These are phyloP conservation scores for Ciconia nigra DNA, from an alignment of 2,797 vertebrate species.

Conservation along the genomic window DNA sequence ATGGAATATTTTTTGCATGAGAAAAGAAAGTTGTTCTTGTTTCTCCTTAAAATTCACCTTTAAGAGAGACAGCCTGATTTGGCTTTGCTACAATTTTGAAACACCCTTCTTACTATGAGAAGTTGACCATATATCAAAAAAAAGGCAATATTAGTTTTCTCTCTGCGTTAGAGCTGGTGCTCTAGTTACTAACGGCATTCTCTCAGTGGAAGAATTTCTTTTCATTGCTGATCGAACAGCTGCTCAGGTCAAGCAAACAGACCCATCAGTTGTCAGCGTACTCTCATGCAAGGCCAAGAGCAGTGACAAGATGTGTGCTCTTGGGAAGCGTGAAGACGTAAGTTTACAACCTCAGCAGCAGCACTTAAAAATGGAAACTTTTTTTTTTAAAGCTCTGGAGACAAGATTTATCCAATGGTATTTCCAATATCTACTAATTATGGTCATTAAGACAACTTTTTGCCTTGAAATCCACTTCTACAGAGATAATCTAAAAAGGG, in stretches of 20 bases:
- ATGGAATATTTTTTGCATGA: background rate
- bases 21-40: background rate
- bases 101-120: background rate
- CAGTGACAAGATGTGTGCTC: background rate
- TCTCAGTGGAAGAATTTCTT: background rate
- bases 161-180: background rate
- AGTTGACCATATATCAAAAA: background rate
- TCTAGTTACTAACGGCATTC: background rate
- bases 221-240: background rate
- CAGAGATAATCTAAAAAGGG: background rate
- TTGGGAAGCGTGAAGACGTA: background rate
- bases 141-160: accelerated
- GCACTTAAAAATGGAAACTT: background rate
- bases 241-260: background rate
- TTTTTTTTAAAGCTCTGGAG: background rate
- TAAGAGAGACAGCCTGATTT: background rate
- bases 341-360: background rate
- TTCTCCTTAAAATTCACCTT: background rate
- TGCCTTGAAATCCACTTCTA: background rate
- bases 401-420: background rate
- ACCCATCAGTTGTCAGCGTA: background rate
- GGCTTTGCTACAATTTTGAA: background rate
- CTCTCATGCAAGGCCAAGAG: background rate
- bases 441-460: background rate
- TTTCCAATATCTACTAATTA: background rate